Conservation (phyloP, 2,113 vertebrate genomes). For the Jaculus jaculus region DNA sequence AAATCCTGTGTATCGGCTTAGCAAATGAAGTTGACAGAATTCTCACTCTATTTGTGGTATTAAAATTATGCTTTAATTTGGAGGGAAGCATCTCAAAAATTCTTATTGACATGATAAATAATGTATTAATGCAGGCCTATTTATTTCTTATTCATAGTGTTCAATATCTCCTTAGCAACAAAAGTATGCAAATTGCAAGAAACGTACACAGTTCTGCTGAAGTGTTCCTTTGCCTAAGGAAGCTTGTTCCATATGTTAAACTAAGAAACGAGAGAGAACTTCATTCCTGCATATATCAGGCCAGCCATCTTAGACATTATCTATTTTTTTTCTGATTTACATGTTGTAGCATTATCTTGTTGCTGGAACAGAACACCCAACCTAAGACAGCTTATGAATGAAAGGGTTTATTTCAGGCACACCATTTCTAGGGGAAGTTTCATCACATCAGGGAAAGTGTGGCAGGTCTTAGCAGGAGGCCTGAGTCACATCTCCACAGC, state of each 20-base stretch:
- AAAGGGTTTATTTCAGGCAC: too few species aligned
- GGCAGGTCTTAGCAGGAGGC: too few species aligned
- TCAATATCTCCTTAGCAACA: conserved; percentile 31
- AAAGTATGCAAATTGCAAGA: conserved; percentile 32
- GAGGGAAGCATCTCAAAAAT: conserved; percentile 10
- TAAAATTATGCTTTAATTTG: conserved; percentile 45
- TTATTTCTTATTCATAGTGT: conserved; percentile 16
- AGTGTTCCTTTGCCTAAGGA: background rate
- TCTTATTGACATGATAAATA: conserved; percentile 41
- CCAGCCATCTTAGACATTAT: background rate
- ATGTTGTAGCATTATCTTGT: too few species aligned
- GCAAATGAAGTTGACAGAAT: background rate
- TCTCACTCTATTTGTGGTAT: background rate
- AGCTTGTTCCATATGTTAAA: conserved; percentile 26
- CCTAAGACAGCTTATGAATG: too few species aligned
- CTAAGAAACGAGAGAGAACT: background rate
- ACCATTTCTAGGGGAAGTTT: too few species aligned
- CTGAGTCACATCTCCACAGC: too few species aligned
- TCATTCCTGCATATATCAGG: background rate
- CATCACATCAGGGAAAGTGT: too few species aligned
- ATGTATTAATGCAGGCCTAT: conserved; percentile 5
- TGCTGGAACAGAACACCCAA: too few species aligned
- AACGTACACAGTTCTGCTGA: background rate
- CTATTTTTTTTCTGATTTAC: background rate
- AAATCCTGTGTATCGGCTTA: background rate